Evolutionary conservation across 2,888 invertebrate genomes (phyloP).

Genomic region (Myopa tessellatipennis): DNA sequence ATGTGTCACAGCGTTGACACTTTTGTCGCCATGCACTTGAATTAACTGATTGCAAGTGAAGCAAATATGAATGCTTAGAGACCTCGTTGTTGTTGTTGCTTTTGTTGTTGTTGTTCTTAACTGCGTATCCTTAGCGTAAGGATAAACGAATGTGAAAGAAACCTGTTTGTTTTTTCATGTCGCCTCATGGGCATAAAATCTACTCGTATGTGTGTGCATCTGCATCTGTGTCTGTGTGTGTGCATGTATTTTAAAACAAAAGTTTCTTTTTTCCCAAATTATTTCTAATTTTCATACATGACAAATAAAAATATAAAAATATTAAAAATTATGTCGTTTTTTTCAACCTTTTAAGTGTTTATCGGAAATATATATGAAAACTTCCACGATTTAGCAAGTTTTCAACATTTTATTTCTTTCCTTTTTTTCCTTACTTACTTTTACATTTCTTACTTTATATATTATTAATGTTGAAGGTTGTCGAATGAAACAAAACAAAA

Average conservation of each 20-base stretch:
- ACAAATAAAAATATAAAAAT: no score
- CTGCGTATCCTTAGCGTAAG: background rate
- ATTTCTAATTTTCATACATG: no score
- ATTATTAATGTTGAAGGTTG: no score
- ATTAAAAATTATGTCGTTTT: no score
- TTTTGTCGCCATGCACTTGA: constrained; percentile 38
- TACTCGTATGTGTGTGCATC: background rate
- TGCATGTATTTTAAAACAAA: background rate
- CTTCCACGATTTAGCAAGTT: no score
- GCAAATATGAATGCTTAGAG: background rate
- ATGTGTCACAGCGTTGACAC: constrained; percentile 32
- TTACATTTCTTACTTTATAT: background rate
- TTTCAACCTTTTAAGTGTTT: no score
- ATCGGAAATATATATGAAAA: no score
- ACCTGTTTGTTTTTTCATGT: background rate
- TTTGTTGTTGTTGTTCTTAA: background rate
- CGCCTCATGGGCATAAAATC: background rate
- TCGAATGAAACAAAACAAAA: no score
- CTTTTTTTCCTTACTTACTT: constrained; percentile 2
- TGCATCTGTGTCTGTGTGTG: background rate
- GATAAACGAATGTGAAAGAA: background rate
- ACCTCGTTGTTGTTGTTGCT: background rate
- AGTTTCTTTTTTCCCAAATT: no score
- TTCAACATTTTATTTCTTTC: background rate
- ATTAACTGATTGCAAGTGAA: constrained; percentile 37